These are phyloP conservation scores for Ernsta delagoae DNA, from an alignment of 2,888 invertebrate genomes.

Conservation along the genomic window DNA sequence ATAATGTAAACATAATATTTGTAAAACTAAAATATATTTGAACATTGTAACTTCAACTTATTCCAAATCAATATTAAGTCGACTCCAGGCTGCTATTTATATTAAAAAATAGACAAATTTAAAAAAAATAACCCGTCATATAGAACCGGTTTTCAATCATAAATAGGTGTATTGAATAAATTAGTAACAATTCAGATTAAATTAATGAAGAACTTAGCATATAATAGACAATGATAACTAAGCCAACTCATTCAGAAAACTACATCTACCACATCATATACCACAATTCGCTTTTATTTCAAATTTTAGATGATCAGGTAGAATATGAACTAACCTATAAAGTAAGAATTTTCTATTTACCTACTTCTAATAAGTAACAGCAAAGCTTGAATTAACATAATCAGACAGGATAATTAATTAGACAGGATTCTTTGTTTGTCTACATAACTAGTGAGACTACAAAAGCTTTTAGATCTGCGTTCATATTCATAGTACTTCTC, in stretches of 20 bases:
- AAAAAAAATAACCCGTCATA: not conserved
- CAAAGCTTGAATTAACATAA: too few species aligned
- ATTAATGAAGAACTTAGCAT: not conserved
- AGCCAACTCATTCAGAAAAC: too few species aligned
- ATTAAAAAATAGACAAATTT: not conserved
- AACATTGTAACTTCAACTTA: not conserved
- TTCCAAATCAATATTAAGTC: not conserved
- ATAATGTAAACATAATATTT: not conserved
- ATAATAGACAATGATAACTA: too few species aligned
- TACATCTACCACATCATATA: too few species aligned
- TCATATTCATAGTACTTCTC: conserved; percentile 6
- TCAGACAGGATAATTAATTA: too few species aligned
- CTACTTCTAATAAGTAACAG: too few species aligned
- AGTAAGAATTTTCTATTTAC: too few species aligned
- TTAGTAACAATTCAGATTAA: not conserved
- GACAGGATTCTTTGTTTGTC: not conserved
- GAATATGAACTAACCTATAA: too few species aligned
- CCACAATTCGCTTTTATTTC: too few species aligned
- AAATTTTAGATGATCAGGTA: too few species aligned
- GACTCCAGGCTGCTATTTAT: not conserved
- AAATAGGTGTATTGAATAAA: not conserved
- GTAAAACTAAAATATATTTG: not conserved
- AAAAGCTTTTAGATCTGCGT: not conserved
- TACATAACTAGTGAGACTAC: not conserved
- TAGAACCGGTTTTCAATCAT: not conserved